A percentile compares a stretch with the other conserved stretches of the same genome.
Evolutionary conservation across 2,113 vertebrate species (phyloP).

Genomic region (Octodon degus): DNA sequence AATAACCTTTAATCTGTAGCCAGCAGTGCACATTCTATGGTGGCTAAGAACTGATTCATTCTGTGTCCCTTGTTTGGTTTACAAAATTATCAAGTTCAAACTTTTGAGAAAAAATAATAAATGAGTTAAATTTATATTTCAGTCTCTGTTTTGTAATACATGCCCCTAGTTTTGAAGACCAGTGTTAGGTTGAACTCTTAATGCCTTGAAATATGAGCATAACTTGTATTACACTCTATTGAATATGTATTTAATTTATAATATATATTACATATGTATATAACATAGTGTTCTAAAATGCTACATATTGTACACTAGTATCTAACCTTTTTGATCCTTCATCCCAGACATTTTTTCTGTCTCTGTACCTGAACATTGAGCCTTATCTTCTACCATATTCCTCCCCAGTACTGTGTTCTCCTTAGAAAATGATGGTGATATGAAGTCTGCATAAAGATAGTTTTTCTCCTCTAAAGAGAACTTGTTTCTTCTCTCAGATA

Average conservation of each 20-base stretch:
- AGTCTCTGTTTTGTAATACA: not conserved
- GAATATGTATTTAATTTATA: not conserved
- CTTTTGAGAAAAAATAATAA: not conserved
- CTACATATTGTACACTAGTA: not conserved
- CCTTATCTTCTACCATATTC: not conserved
- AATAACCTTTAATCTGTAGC: not conserved
- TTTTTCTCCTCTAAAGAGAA: not conserved
- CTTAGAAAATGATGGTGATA: not conserved
- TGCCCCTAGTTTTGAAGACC: not conserved
- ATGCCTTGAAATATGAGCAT: not conserved
- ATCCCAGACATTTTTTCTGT: not conserved
- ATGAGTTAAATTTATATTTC: conserved; percentile 10
- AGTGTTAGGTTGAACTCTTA: not conserved
- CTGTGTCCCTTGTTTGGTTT: not conserved
- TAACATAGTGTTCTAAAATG: not conserved
- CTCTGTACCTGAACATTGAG: not conserved
- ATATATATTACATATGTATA: not conserved
- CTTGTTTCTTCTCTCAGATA: not conserved
- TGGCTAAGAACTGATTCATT: not conserved
- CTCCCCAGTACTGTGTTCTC: not conserved
- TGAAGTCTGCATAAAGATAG: not conserved
- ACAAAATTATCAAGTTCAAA: not conserved
- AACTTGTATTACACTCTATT: not conserved
- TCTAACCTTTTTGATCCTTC: not conserved
- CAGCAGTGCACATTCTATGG: too few relatives aligned